Percentiles rank a stretch among this genome's conserved stretches.
Evolutionary conservation across 1,140 invertebrate genomes (phyloP).

Genomic region (Euglossa dilemma): DNA sequence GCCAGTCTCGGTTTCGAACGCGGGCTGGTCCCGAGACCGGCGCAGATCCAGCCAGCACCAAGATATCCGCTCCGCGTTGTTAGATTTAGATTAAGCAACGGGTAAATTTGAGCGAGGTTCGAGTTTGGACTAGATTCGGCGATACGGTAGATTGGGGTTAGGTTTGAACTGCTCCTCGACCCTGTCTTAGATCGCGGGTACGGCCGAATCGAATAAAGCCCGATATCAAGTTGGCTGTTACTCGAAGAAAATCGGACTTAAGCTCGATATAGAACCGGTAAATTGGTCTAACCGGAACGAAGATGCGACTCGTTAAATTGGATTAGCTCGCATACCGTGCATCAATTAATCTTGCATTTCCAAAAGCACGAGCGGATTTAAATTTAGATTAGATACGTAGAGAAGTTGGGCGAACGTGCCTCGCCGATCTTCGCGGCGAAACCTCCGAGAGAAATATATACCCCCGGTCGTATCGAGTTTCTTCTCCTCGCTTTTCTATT

Average conservation of each 20-base stretch:
- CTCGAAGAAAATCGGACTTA: not conserved
- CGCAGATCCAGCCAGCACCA: not conserved
- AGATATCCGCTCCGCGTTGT: not conserved
- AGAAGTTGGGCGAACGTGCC: too few species aligned
- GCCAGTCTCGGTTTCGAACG: not conserved
- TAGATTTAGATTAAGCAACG: not conserved
- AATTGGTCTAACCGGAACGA: too few species aligned
- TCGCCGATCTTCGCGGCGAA: too few species aligned
- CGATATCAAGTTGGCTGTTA: not conserved
- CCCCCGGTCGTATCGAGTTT: too few species aligned
- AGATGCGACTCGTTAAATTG: not conserved
- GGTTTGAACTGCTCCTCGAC: not conserved
- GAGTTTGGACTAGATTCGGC: not conserved
- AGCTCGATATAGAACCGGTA: not conserved
- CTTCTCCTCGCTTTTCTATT: too few species aligned
- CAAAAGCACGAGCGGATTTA: not conserved
- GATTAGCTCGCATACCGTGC: not conserved
- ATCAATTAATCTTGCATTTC: not conserved
- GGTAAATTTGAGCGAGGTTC: not conserved
- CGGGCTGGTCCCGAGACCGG: too few species aligned
- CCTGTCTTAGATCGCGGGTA: not conserved
- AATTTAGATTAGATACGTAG: too few species aligned
- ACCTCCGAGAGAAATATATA: too few species aligned
- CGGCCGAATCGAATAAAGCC: too few species aligned
- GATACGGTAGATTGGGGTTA: not conserved